Evolutionary conservation across 1,140 invertebrate species (phyloP).

Genomic region (Tetraneura akinire): DNA sequence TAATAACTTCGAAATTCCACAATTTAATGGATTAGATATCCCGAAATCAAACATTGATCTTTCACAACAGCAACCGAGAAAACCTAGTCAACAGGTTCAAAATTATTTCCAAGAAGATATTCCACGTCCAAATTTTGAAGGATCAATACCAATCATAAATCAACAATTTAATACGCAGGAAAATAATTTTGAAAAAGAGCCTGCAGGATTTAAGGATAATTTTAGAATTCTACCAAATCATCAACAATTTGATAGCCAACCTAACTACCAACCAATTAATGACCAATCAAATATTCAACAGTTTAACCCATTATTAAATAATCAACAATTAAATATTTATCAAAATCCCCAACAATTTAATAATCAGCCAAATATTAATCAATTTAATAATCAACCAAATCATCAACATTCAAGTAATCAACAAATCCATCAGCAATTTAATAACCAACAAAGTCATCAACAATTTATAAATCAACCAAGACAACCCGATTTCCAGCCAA

Average conservation of each 20-base stretch:
- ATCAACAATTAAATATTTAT: conserved; percentile 55
- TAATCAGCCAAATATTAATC: conserved; percentile 58
- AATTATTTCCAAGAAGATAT: conserved; percentile 58
- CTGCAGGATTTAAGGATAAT: background rate
- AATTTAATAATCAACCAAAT: conserved; percentile 58
- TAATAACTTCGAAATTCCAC: background rate
- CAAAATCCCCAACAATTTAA: conserved; percentile 59
- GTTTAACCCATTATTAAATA: background rate
- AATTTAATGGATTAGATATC: conserved; percentile 51
- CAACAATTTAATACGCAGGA: conserved; percentile 19
- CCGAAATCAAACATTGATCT: conserved; percentile 41
- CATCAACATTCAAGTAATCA: conserved; percentile 13
- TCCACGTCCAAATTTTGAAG: conserved; percentile 56
- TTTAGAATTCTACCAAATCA: conserved; percentile 44
- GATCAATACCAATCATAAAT: conserved; percentile 9
- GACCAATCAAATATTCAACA: background rate
- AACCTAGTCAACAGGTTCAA: conserved; percentile 56
- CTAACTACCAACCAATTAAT: no score
- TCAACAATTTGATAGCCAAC: conserved; percentile 34
- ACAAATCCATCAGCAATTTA: conserved; percentile 45
- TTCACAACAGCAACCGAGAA: conserved; percentile 44
- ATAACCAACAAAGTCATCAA: conserved; percentile 56
- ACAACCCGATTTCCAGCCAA: conserved; percentile 56
- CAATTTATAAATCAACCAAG: conserved; percentile 56
- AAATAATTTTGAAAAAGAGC: conserved; percentile 40